These are phyloP conservation scores for Cladorhizidae sp. DNA, from an alignment of 37 sponge, comb jelly and placozoan genomes.

Conservation along the genomic window DNA sequence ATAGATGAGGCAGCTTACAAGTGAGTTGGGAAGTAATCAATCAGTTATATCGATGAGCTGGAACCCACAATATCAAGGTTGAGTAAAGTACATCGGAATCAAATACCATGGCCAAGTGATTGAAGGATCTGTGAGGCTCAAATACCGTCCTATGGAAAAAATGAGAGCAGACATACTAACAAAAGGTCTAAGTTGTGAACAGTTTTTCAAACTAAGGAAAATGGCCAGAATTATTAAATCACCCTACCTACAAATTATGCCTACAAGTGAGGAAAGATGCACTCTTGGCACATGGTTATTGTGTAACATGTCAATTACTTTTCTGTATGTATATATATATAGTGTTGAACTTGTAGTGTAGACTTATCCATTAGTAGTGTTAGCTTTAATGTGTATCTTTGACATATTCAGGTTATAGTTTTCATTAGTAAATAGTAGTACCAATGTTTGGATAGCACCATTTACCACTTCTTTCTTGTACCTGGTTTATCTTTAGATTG, in stretches of 20 bases:
- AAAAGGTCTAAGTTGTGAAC: constrained; percentile 33
- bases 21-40: no score
- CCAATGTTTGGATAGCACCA: no score
- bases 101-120: constrained; percentile 26
- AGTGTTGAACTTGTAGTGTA: no score
- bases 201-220: constrained; percentile 20
- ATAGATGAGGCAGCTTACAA: background rate
- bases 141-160: constrained; percentile 47
- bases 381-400: no score
- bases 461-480: no score
- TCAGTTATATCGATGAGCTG: background rate
- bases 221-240: constrained; percentile 27
- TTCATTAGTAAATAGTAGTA: no score
- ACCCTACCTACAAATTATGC: background rate
- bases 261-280: constrained; percentile 40
- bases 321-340: no score
- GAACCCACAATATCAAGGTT: constrained; percentile 42
- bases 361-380: no score
- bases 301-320: no score
- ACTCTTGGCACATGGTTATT: background rate
- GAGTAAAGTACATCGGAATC: constrained; percentile 42
- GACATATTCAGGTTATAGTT: no score
- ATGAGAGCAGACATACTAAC: constrained; percentile 52
- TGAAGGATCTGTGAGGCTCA: constrained; percentile 6
- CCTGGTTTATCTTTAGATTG: no score